Base-by-base conservation (phyloP, 2,797 vertebrate genomes). In the Pogonophryne albipinna region DNA sequence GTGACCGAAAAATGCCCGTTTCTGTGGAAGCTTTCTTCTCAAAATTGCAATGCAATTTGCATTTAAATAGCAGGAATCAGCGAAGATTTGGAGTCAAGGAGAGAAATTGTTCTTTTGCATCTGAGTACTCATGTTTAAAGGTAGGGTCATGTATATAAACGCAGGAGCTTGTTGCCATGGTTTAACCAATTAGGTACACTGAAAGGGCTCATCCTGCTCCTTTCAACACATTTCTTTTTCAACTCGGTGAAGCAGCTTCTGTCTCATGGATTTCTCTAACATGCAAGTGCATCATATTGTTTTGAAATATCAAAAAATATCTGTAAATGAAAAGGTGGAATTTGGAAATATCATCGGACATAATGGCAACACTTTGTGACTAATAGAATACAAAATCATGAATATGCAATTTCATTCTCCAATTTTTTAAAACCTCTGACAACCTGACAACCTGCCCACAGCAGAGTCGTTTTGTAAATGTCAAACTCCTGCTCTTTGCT, bases 51-150 rank as follows among this genome's bases (percentile, higher is more conserved):
- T 55, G 66, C 73, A 69, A 86, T 91, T 87, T 89, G 74, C 82
- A 89, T 89, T 76, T 83, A 87, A 90, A 86, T 86, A 42, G 84
- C 38, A 57, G 46, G 63, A 89, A 84, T 81, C 83, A 77, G 67
- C 17, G 16, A 80, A 74, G 74, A 77, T 66, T 85, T 56, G 41
- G 34, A 63, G 74, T 78, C 63, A 71, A 65, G 74, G 53, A 61
- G 71, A 64, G 55, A 74, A 78, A 75, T 69, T n/a, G 70, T 70
- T 56, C 53, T 78, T 71, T 79, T 49, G n/a, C 44, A 60, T 71
- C 45, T 79, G 13, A 13, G 20, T 34, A 41, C 17, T 79, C 19
- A 19, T 63, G 62, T 79, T 71, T 82, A 83, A 79, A 84, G 20
- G 23, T 70, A 60, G 49, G 58, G 56, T 85, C 31, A 51, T 55